Base-by-base conservation (phyloP, 2,888 invertebrate species). In the Pristionchus fissidentatus region DNA sequence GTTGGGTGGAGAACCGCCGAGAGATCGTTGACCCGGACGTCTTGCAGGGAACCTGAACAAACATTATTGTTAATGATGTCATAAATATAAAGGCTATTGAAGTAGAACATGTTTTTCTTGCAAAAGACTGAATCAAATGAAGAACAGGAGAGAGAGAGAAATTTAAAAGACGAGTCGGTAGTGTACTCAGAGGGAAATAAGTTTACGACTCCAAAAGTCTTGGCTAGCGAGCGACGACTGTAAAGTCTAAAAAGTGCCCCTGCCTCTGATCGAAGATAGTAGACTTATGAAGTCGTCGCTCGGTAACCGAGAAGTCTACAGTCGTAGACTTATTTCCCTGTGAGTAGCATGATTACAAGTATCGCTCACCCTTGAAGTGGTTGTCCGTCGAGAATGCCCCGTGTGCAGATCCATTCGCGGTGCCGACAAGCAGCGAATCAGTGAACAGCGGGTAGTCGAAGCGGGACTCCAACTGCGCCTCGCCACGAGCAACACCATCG, bases 401-500 rank as follows among this genome's bases (percentile, higher is more conserved):
- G 43, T 79, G 66, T 3, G 86, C 85, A 10, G 85, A 85, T 26
- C 75, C 85, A 38, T 87, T 85, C 4, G 84, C 57, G 5, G 84
- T 86, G 5, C 92, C 92, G 35, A 91, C 83, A 29, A 90, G 73
- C 29, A 91, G 85, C 55, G 87, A 85, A 83, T 91, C 91, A 8
- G 89, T 89, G 26, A 90, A 87, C 49, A 92, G 85, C 4, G 90
- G 90, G 85, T 91, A 89, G 78, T 87, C 88, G 84, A 90, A 90
- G 73, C 90, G 86, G 22, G 86, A 85, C 15, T 86, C 86, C 62
- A 89, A 85, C 84, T 85, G 86, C 26, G 88, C 86, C 32, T 87
- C 84, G 19, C 84, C 82, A 73, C 90, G 88, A 10, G 84, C 62
- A 35, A 87, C 77, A 55, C 88, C 87, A 62, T 91, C 90, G 70